Base-by-base conservation (phyloP, 2,797 vertebrate genomes). In the Mycteria americana region DNA sequence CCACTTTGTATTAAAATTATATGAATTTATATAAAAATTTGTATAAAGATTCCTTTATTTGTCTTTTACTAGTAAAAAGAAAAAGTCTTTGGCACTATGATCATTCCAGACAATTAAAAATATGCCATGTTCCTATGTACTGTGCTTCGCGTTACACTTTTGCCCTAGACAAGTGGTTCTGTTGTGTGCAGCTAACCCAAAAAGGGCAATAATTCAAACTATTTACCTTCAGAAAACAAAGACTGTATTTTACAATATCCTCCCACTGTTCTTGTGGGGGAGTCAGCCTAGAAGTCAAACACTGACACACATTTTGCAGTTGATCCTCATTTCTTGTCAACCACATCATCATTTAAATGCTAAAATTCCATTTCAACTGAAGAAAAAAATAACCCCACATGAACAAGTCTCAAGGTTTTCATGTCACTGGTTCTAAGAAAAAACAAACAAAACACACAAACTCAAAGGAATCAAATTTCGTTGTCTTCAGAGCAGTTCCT, bases 151-250 rank as follows among this genome's bases (percentile, higher is more conserved):
- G 39, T 89, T 57, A 82, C 27, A 67, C 43, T 92, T 93, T 37
- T 57, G 65, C 57, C 57, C 60, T 65, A 23, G 11, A 94, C 37
- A 88, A 85, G 54, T 23, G 37, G 11, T 73, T 92, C 74, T 48
- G 17, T 45, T 88, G 37, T 37, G 41, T 28, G n/a, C 54, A 75
- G 50, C 24, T 67, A 93, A 86, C 10, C 28, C 80, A 59, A 74
- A 80, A 95, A 85, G 59, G 46, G 25, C 39, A 93, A 37, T 51
- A 95, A 94, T 87, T 93, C 67, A 85, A 73, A 72, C 39, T 86
- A 81, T 77, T 89, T 94, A 35, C 88, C 76, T 83, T 89, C 79
- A 93, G 51, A 95, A 93, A 94, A 95, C 84, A 96, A 92, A 91
- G 78, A 70, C 4, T 41, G 2, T 62, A 89, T 92, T 93, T 92